These are phyloP conservation scores for Lordiphosa stackelbergi DNA, from an alignment of 1,140 invertebrate genomes.

Conservation along the genomic window DNA sequence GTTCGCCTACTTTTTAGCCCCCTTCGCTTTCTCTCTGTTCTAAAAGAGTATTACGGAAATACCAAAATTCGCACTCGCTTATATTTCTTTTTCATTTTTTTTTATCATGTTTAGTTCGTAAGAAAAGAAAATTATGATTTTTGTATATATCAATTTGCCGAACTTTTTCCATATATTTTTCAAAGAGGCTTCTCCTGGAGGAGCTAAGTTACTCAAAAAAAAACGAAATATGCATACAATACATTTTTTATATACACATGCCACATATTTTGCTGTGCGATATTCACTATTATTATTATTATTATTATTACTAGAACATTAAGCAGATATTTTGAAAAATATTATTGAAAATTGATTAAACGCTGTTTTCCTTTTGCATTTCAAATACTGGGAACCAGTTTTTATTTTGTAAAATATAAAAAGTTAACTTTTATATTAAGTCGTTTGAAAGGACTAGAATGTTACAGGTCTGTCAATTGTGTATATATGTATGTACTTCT, in stretches of 20 bases:
- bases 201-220: conserved; percentile 52
- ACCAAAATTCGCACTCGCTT: conserved; percentile 34
- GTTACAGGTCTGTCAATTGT: conserved; percentile 43
- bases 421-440: conserved; percentile 35
- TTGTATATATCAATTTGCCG: conserved; percentile 46
- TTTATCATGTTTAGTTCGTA: conserved; percentile 67
- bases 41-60: conserved; percentile 60
- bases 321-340: conserved; percentile 19
- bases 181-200: conserved; percentile 4
- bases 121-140: conserved; percentile 24
- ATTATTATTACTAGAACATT: conserved; percentile 32
- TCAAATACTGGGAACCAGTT: conserved; percentile 46
- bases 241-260: conserved; percentile 44
- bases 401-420: conserved; percentile 34
- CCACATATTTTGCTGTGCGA: background rate
- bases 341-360: conserved; percentile 24
- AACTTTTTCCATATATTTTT: conserved; percentile 23
- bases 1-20: conserved; percentile 3
- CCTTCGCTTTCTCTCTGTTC: conserved; percentile 30
- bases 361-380: conserved; percentile 56
- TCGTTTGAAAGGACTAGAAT: conserved; percentile 1
- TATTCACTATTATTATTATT: conserved; percentile 17
- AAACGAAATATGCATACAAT: conserved; percentile 13
- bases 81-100: conserved; percentile 23
- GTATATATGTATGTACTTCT: conserved; percentile 19